A percentile compares a stretch with the other conserved stretches of the same genome.
Evolutionary conservation across 2,113 vertebrate genomes (phyloP).

Genomic region (Asarcornis scutulata): DNA sequence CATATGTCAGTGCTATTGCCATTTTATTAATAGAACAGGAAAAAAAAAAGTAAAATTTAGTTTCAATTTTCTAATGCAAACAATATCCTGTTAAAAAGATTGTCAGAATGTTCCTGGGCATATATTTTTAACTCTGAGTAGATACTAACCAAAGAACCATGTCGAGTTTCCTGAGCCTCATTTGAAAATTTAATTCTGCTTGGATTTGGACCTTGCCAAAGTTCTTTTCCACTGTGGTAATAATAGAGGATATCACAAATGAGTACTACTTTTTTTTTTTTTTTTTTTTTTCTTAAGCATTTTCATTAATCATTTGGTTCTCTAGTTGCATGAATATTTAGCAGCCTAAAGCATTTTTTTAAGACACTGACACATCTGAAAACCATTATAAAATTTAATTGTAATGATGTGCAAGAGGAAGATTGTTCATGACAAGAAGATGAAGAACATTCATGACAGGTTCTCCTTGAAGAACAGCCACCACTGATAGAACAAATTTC

Average conservation of each 20-base stretch:
- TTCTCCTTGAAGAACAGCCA: constrained; percentile 22
- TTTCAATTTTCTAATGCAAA: background rate
- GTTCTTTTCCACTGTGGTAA: background rate
- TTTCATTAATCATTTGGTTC: constrained; percentile 21
- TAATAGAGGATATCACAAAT: background rate
- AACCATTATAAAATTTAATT: constrained; percentile 5
- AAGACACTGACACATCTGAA: background rate
- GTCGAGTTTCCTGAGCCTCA: background rate
- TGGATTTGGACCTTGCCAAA: background rate
- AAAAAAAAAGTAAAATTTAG: background rate
- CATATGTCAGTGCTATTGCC: background rate
- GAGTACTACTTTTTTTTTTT: background rate
- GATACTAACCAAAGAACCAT: background rate
- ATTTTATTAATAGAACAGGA: background rate
- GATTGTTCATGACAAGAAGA: constrained; percentile 17
- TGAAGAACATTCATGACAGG: constrained; percentile 28
- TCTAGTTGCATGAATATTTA: constrained; percentile 37
- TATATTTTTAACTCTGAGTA: background rate
- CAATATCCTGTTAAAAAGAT: background rate
- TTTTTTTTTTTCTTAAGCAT: background rate
- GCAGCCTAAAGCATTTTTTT: background rate
- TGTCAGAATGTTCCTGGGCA: background rate
- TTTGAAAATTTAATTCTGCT: constrained; percentile 9
- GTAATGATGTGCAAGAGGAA: background rate
- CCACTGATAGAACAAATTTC: background rate